Evolutionary conservation across 2,888 invertebrate genomes (phyloP), one percentile per base, ranked within the genome.

Genomic region (Melanophora roralis): DNA sequence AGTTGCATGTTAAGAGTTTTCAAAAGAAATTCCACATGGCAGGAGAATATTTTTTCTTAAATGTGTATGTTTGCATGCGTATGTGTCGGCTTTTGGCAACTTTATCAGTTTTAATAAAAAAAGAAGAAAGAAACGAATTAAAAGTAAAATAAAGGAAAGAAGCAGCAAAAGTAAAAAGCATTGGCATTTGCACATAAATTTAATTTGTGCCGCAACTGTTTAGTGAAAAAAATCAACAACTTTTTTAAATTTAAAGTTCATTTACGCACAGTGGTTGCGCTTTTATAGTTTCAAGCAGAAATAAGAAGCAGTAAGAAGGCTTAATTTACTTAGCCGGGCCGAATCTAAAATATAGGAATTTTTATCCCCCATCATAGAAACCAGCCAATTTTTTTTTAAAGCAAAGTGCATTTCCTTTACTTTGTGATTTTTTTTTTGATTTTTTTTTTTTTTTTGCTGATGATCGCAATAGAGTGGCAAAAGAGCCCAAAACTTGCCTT

Each of bases 151-250:
- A 27, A 27, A 27, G n/a, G n/a, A 47, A 68, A 60, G 60, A 62
- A 47, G 9, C 43, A 49, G 16, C 55, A 71, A 49, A 67, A 79
- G 23, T 64, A 38, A 67, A 80, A 78, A n/a, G 59, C 51, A 68
- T 64, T 80, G 80, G 76, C 76, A 80, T 76, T 62, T 62, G 45
- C 80, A 76, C 72, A 80, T 80, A 76, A 80, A 80, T 80, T 68
- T 72, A 62, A 73, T 68, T 65, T 80, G 80, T 80, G 79, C 79
- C 71, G 68, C 75, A 79, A 79, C 75, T 79, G 79, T 79, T 79
- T 75, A 80, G 76, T 67, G 68, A 68, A 80, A 73, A 64, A 79
- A 80, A 49, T 57, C 21, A 64, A 68, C 68, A 76, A 80, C 62
- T 73, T 75, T 64, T 80, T 67, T 51, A 40, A 49, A 60, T 53